Evolutionary conservation across 2,113 vertebrate genomes (phyloP), one percentile per base, ranked within the genome.

Genomic region (Dromaius novaehollandiae): DNA sequence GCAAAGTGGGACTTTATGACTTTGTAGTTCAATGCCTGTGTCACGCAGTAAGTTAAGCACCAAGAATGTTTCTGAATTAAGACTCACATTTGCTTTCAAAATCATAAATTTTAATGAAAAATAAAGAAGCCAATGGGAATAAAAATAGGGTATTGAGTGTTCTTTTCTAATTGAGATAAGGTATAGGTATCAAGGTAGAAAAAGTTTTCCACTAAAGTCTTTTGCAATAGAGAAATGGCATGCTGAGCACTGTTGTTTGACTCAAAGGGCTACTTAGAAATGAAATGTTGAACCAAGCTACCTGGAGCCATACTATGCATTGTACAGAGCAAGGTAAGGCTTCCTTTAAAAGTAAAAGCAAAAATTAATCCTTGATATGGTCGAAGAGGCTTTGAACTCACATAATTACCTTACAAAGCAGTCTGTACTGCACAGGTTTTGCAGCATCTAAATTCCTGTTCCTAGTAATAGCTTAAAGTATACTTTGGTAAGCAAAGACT

Each of bases 41-140:
- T 77, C 68, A 64, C 38, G 30, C 14, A 25, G 53, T 74, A 93
- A 88, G 38, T 82, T 86, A 79, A 74, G 60, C 7, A 69, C 81
- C 34, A 81, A 70, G 66, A 74, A 40, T 51, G 11, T 82, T 91
- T 95, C 70, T 91, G 75, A 91, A 13, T 48, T 55, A 46, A 80
- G 78, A 46, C 1, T 2, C 30, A 8, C 5, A 0, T 85, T 89
- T 89, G 30, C 25, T 82, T 95, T 93, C 50, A 20, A 70, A 89
- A 51, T 53, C 36, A 28, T 58, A 42, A 20, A 66, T 91, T 93
- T 95, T 76, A 38, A 58, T 91, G 68, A 91, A 73, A 89, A 82
- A 44, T 34, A 77, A 71, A 88, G 89, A 58, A 88, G 50, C 82
- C 90, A 85, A 66, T 95, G 88, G 38, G 68, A 73, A n/a, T 86